Base-by-base conservation (phyloP, 2,113 vertebrate species). In the Alectura lathami region DNA sequence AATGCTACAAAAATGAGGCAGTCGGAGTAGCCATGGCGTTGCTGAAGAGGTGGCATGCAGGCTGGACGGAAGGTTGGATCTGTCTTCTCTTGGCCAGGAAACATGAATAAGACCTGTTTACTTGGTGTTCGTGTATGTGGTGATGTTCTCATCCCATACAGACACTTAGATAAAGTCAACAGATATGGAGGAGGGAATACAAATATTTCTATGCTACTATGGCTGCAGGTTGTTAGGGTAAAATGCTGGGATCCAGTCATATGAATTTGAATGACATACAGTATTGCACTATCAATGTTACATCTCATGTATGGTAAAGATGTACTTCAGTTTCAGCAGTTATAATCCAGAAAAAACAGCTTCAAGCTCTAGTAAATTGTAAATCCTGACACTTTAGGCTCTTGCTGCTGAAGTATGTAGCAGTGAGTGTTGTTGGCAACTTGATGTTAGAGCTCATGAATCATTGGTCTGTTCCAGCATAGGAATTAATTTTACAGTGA, bases 351-450 rank as follows among this genome's bases (percentile, higher is more conserved):
- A 6, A 56, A 56, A 77, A 70, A 47, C 11, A 0, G n/a, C 26
- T 86, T 82, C 59, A 85, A 73, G 89, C 36, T 23, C 13, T 27
- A 89, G 74, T 66, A 85, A 82, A 79, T 74, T 27, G 4, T 34
- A 50, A 66, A 6, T 82, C 54, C 34, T 92, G 81, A 79, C 67
- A 67, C 80, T 91, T 86, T 50, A 69, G 56, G 21, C 9, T 91
- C 36, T 79, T 83, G 73, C 76, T 83, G 32, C 43, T 92, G 59
- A 95, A 92, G 54, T 62, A 70, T 63, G 64, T 91, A 66, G 73
- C 84, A 86, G 91, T 94, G 88, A 92, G 81, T 88, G 79, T 60
- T 94, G 91, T 88, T 94, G 92, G 76, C 51, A 93, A 38, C 56
- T 83, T 88, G 56, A 92, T 81, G 68, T 72, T 88, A 83, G 34